Evolutionary conservation across 2,797 vertebrate genomes (phyloP).

Genomic region (Pipistrellus pygmaeus): DNA sequence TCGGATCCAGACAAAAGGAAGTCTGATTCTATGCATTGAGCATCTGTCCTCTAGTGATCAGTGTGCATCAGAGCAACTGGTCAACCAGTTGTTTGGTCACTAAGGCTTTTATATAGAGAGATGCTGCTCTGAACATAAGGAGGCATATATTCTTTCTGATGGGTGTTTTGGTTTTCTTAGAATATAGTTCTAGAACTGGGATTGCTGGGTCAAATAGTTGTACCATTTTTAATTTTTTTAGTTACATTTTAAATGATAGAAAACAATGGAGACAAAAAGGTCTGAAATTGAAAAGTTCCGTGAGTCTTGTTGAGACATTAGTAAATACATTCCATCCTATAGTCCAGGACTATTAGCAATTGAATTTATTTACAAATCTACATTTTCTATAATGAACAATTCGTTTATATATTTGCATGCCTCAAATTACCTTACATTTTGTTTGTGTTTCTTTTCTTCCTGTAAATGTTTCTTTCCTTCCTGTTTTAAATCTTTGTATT

Average conservation of each 20-base stretch:
- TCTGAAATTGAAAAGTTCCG: background rate
- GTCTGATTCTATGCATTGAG: no score
- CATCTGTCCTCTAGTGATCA: no score
- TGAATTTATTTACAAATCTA: background rate
- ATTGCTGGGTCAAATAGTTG: no score
- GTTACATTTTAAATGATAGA: background rate
- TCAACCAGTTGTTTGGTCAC: no score
- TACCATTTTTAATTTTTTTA: background rate
- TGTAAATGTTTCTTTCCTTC: background rate
- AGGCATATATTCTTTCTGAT: no score
- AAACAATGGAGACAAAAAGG: background rate
- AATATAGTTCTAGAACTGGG: no score
- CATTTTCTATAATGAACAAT: background rate
- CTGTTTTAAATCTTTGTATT: background rate
- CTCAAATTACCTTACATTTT: background rate
- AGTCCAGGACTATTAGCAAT: no score
- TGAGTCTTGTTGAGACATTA: background rate
- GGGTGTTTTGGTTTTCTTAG: no score
- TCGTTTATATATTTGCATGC: background rate
- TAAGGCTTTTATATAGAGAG: no score
- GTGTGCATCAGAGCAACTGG: no score
- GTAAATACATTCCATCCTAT: background rate
- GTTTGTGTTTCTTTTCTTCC: background rate
- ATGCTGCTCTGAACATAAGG: no score
- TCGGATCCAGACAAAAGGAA: no score